Conservation (phyloP, 2,113 vertebrate species). For the Ahaetulla prasina region DNA sequence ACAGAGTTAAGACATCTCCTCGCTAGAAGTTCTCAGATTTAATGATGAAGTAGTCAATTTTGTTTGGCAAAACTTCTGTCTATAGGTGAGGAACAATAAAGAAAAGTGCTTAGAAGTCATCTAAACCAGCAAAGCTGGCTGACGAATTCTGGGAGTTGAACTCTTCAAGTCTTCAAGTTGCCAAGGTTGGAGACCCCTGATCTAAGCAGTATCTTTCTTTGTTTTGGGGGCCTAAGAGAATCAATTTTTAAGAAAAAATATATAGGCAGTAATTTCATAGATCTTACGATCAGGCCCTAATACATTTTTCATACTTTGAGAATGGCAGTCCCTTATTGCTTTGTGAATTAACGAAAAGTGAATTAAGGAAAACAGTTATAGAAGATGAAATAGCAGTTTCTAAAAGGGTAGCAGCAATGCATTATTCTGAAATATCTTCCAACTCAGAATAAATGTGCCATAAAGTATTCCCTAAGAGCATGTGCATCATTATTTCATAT, state of each 20-base stretch:
- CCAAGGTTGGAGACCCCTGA: no score
- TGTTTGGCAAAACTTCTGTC: not conserved
- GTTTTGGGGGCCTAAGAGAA: not conserved
- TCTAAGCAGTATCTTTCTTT: not conserved
- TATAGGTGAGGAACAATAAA: not conserved
- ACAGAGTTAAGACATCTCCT: not conserved
- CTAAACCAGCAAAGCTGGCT: no score
- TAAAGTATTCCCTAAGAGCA: conserved; percentile 31
- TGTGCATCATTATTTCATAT: conserved; percentile 32
- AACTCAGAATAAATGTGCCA: conserved; percentile 27
- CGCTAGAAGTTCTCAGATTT: not conserved
- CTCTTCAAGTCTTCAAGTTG: no score
- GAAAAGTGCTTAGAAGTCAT: not conserved
- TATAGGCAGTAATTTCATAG: not conserved
- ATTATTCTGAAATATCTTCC: conserved; percentile 5
- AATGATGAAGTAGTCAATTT: not conserved
- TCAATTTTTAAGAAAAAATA: not conserved
- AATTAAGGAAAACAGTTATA: conserved; percentile 27
- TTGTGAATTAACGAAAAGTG: no score
- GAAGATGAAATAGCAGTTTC: conserved; percentile 16
- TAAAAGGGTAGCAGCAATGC: conserved; percentile 16
- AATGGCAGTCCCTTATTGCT: not conserved
- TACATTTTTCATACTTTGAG: conserved; percentile 2
- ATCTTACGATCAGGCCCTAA: not conserved
- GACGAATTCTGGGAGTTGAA: no score